Evolutionary conservation across 2,888 invertebrate genomes (phyloP).

Genomic region (Amaurobius ferox): DNA sequence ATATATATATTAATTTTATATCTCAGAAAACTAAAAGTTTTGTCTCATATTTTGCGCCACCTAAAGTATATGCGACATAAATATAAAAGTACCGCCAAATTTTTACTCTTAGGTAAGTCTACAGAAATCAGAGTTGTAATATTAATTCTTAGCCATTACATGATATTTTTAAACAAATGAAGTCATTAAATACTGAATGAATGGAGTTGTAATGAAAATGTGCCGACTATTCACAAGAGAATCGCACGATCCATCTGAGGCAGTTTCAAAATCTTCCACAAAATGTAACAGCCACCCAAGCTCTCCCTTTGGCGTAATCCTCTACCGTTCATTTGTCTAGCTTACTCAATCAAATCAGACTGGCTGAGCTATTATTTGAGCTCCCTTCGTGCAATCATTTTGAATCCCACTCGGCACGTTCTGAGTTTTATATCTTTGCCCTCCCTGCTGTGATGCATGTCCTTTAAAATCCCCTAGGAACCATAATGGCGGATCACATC

Average conservation of each 20-base stretch:
- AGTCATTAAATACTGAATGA: too few relatives aligned
- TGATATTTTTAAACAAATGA: too few relatives aligned
- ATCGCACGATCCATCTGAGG: background rate
- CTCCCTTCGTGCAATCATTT: background rate
- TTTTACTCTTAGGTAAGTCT: too few relatives aligned
- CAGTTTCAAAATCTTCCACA: background rate
- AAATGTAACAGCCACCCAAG: background rate
- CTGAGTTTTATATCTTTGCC: background rate
- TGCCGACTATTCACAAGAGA: too few relatives aligned
- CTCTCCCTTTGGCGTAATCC: slow-evolving; percentile 19
- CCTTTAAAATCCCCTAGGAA: slow-evolving; percentile 31
- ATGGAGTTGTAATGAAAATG: too few relatives aligned
- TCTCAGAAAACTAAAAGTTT: too few relatives aligned
- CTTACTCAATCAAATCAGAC: slow-evolving; percentile 44
- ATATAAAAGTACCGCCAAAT: too few relatives aligned
- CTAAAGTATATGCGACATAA: too few relatives aligned
- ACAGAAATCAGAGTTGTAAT: too few relatives aligned
- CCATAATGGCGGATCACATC: slow-evolving; percentile 11
- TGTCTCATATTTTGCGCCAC: too few relatives aligned
- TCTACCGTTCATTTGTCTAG: slow-evolving; percentile 36
- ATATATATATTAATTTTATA: too few relatives aligned
- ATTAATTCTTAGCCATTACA: too few relatives aligned
- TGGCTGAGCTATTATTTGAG: slow-evolving; percentile 22
- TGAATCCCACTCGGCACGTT: slow-evolving; percentile 15
- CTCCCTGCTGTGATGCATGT: slow-evolving; percentile 17